Evolutionary conservation across 2,888 invertebrate species (phyloP).

Genomic region (Drosophila maculinotata): DNA sequence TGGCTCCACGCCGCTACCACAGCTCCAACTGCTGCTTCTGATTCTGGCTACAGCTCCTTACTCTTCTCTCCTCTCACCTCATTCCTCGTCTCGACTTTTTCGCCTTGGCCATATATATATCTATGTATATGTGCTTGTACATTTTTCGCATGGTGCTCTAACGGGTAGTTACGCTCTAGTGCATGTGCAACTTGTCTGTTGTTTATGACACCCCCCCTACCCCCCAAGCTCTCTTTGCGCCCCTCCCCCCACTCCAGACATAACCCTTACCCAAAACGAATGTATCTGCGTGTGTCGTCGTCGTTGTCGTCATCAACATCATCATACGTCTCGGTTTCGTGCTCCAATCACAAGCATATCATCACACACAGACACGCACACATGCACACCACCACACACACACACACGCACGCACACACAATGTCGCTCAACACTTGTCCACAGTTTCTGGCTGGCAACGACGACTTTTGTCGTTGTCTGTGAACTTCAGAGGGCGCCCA

Average conservation of each 20-base stretch:
- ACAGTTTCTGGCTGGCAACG: slow-evolving; percentile 7
- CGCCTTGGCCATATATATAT: slow-evolving; percentile 36
- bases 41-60: not conserved
- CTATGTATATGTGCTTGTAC: slow-evolving; percentile 6
- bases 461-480: slow-evolving; percentile 22
- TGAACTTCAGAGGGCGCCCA: slow-evolving; percentile 15
- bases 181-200: slow-evolving; percentile 80
- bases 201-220: slow-evolving; percentile 65
- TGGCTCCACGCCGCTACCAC: slow-evolving; percentile 32
- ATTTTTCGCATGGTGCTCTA: slow-evolving; percentile 54
- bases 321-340: slow-evolving; percentile 74
- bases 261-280: not conserved
- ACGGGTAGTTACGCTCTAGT: slow-evolving; percentile 69
- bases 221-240: slow-evolving; percentile 31
- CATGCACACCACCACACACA: slow-evolving; percentile 8
- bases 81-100: slow-evolving; percentile 58
- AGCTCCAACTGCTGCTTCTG: slow-evolving; percentile 2
- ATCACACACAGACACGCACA: slow-evolving; percentile 40
- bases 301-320: slow-evolving; percentile 73
- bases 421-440: slow-evolving; percentile 39
- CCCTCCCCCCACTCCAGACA: not conserved
- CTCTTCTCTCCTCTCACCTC: not conserved
- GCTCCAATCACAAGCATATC: slow-evolving; percentile 75
- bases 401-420: slow-evolving; percentile 12
- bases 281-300: slow-evolving; percentile 9